phyloP scores from a whole-genome alignment of 2,113 vertebrate species.

The Perccottus glenii region DNA sequence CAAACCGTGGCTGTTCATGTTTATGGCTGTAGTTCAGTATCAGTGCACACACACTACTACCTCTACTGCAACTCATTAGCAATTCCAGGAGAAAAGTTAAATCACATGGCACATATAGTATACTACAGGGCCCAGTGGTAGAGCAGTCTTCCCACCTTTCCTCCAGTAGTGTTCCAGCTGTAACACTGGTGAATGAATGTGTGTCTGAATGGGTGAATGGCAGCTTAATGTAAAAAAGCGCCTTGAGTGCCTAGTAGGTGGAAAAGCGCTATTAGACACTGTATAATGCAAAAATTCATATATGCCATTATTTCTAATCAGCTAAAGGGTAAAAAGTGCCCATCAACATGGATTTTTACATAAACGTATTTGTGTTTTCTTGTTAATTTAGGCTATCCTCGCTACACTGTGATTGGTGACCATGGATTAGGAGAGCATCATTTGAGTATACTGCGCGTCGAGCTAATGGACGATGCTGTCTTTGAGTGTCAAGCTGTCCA shows the following conservation, averaged over 20 bases:
- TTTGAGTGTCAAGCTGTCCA: constrained; percentile 99
- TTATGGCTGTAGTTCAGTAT: constrained; percentile 57
- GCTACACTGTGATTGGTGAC: constrained; percentile 95
- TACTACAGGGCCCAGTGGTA: background rate
- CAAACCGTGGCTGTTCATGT: constrained; percentile 45
- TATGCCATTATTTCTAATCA: too few species aligned
- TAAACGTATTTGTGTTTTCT: constrained; percentile 16
- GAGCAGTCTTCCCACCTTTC: too few species aligned
- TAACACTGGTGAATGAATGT: too few species aligned
- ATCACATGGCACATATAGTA: constrained; percentile 20
- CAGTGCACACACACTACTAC: constrained; percentile 33
- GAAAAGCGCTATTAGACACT: too few species aligned
- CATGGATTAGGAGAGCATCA: constrained; percentile 93
- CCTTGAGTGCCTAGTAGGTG: too few species aligned
- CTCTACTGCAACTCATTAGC: constrained; percentile 51
- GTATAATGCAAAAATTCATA: too few species aligned
- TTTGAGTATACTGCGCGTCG: constrained; percentile 90
- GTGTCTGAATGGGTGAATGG: too few species aligned
- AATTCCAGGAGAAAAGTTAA: constrained; percentile 41
- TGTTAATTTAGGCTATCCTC: constrained; percentile 87
- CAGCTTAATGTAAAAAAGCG: too few species aligned
- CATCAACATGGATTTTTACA: background rate
- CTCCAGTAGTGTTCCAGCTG: too few species aligned
- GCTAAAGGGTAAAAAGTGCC: background rate
- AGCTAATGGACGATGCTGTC: constrained; percentile 92